Base-by-base conservation (phyloP, 2,113 vertebrate species). In the Hystrix brachyura region DNA sequence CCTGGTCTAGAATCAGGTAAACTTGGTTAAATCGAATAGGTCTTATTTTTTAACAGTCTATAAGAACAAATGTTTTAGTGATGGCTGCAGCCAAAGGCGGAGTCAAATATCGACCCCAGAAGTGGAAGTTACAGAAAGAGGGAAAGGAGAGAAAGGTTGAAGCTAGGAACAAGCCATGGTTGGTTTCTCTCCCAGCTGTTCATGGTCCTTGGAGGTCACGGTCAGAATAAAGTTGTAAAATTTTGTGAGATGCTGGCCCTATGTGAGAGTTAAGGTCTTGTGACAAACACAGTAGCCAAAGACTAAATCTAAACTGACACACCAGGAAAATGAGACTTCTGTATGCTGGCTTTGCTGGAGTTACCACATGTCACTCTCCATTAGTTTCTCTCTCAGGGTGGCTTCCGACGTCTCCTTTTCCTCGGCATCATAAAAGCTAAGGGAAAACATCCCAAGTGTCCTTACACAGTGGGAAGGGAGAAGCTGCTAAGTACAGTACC, bases 241-340 rank as follows among this genome's bases (percentile, higher is more conserved):
- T 62, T 92, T 90, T 87, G 83, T 80, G 87, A 94, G 25, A 78
- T 46, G 83, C 69, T 97, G 76, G 60, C 69, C 91, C 76, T 85
- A 80, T 81, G 57, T 81, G 86, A 95, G 67, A 95, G 80, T 74
- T 76, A 96, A 92, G 59, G 4, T 67, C 0, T 5, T 94, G 53
- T 12, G 87, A 92, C 79, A 94, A 95, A 95, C 94, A 89, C 71
- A 96, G 92, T 0, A 13, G 0, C 86, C 85, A 3, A 96, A 96
- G 78, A 87, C 92, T 93, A 97, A 97, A 97, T 98, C 97, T 95
- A 97, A 97, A 91, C 74, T 95, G 95, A 97, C 96, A 91, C 62
- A 13, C 93, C 84, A 95, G 93, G 95, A 97, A 98, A 98, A 98
- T 90, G 96, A 98, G 97, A 97, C 92, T 93, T 79, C 96, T 94